Percentiles rank a stretch among this genome's conserved stretches.
phyloP scores from a whole-genome alignment of 2,888 invertebrate species.

The Ochlodes sylvanus region DNA sequence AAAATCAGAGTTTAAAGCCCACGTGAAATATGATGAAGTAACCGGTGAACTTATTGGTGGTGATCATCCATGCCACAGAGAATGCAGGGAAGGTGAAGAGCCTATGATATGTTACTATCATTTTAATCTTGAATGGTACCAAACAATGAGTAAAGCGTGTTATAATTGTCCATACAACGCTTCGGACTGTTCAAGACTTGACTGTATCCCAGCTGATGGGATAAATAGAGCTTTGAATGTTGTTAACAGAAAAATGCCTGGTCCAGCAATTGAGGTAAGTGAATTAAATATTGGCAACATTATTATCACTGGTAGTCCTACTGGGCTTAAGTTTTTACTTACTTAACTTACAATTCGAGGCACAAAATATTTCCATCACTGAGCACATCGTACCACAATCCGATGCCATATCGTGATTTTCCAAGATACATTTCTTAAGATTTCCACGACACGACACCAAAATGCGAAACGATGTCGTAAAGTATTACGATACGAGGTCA shows the following conservation, averaged over 20 bases:
- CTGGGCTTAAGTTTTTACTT: too few species aligned
- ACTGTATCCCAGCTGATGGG: constrained; percentile 95
- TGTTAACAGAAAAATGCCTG: constrained; percentile 94
- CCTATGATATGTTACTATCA: constrained; percentile 89
- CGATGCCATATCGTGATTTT: too few species aligned
- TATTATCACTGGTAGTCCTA: too few species aligned
- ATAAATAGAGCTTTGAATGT: constrained; percentile 90
- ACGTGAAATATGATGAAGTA: constrained; percentile 73
- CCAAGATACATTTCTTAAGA: too few species aligned
- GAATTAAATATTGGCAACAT: neutral
- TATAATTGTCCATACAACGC: constrained; percentile 91
- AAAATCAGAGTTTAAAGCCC: constrained; percentile 63
- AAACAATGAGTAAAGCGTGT: constrained; percentile 95
- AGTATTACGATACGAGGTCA: too few species aligned
- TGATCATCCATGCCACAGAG: constrained; percentile 87
- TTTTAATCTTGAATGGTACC: constrained; percentile 92
- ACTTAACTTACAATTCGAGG: too few species aligned
- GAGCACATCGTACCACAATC: too few species aligned
- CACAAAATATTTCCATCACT: too few species aligned
- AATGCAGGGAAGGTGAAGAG: constrained; percentile 85
- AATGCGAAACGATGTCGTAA: too few species aligned
- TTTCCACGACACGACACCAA: too few species aligned
- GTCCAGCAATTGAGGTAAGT: constrained; percentile 92
- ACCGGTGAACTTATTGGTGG: constrained; percentile 74
- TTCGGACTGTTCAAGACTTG: constrained; percentile 90